Evolutionary conservation across 2,888 invertebrate species (phyloP), one percentile per base, ranked within the genome.

Genomic region (Leptopterna dolabrata): DNA sequence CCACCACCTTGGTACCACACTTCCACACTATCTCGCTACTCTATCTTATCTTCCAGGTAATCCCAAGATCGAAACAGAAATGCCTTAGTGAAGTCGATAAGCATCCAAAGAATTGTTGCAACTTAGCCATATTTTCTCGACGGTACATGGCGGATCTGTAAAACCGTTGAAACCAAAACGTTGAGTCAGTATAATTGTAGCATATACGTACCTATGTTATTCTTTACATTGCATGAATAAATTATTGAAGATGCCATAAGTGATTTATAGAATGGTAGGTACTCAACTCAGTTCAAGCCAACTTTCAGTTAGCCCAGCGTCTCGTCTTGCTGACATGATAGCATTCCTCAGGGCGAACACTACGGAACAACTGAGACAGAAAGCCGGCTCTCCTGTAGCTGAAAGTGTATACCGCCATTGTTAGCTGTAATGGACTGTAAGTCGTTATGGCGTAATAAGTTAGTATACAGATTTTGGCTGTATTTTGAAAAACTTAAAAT

Each of bases 241-340:
- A n/a, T 6, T n/a, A n/a, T n/a, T n/a, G n/a, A n/a, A n/a, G n/a
- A n/a, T n/a, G n/a, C n/a, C n/a, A n/a, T n/a, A n/a, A n/a, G n/a
- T n/a, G n/a, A n/a, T n/a, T n/a, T n/a, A n/a, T n/a, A n/a, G n/a
- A n/a, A n/a, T 63, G 63, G 13, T 13, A 36, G 11, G 19, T 14
- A 29, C 84, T 86, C 81, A n/a, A 89, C 89, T 83, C 4, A 89
- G 83, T 55, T 87, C 84, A 76, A 89, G 92, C 95, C 95, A 95
- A 63, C 92, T 91, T 43, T 92, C 92, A 55, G 92, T 47, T 27
- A 93, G 91, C 36, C 94, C 95, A 6, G 94, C 94, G 89, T 96
- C 96, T 41, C 92, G 91, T 82, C 96, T 93, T 0, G 95, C 95
- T 0, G 95, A 93, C 89, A 94, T 93, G 3, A 96, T 91, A n/a